Percentiles rank a stretch among this genome's conserved stretches.
Conservation (phyloP, 2,888 invertebrate species). For the Coelopa pilipes region DNA sequence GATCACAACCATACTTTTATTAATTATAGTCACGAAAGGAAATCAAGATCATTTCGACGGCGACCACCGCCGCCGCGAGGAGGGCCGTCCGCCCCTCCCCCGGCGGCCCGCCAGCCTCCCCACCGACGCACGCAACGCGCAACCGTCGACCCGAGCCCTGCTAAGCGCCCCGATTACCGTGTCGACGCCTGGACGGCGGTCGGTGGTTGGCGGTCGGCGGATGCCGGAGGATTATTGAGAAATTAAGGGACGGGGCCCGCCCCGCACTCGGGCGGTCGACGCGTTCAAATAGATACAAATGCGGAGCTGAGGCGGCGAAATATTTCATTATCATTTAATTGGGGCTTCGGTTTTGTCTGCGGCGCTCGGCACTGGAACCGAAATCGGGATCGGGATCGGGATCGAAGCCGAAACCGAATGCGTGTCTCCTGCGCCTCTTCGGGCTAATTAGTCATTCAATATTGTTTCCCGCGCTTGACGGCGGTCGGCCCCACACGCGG, state of each 20-base stretch:
- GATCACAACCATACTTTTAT: constrained; percentile 46
- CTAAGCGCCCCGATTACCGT: too few species aligned
- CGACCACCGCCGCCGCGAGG: constrained; percentile 7
- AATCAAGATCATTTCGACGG: constrained; percentile 61
- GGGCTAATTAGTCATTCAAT: constrained; percentile 32
- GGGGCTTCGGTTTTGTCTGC: background rate
- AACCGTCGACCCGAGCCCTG: background rate
- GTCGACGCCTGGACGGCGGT: too few species aligned
- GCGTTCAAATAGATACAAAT: background rate
- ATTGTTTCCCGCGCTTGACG: background rate
- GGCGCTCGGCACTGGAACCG: background rate
- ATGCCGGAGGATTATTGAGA: constrained; percentile 19
- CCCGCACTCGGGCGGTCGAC: too few species aligned
- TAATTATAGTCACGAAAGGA: constrained; percentile 65
- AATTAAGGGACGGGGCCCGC: constrained; percentile 14
- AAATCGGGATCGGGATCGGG: too few species aligned
- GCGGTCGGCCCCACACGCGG: constrained; percentile 30
- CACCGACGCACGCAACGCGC: background rate
- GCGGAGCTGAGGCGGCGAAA: constrained; percentile 7
- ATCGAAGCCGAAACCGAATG: background rate
- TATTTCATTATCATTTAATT: constrained; percentile 24
- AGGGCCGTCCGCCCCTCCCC: background rate
- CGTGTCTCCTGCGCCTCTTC: constrained; percentile 6
- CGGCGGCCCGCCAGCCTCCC: background rate
- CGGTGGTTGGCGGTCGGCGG: background rate